Evolutionary conservation across 2,797 vertebrate species (phyloP).

Genomic region (Tympanoctomys barrerae): DNA sequence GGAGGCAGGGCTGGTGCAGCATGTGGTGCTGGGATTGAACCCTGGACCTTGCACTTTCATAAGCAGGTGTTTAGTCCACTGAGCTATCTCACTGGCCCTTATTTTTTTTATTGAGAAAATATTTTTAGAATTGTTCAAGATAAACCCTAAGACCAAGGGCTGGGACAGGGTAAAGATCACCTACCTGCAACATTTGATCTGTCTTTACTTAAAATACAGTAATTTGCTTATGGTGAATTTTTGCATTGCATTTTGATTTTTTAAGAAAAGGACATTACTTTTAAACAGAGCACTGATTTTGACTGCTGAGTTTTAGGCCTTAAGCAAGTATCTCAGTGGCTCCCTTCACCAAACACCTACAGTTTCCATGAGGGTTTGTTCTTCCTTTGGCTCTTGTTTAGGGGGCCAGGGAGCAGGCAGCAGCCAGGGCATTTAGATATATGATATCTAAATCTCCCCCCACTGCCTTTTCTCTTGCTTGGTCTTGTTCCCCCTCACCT

Average conservation of each 20-base stretch:
- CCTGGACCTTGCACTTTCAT: too few species aligned
- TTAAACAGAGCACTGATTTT: not conserved
- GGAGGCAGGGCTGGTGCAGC: too few species aligned
- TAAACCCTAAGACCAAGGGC: not conserved
- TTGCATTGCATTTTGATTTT: not conserved
- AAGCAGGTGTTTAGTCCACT: too few species aligned
- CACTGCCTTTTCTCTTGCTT: not conserved
- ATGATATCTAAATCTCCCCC: too few species aligned
- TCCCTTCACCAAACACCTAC: not conserved
- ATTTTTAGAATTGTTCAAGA: not conserved
- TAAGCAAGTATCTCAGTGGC: not conserved
- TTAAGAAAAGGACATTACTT: not conserved
- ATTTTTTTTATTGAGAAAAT: not conserved
- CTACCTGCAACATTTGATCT: not conserved
- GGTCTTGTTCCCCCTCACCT: accelerated
- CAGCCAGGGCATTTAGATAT: not conserved
- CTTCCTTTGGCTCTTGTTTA: not conserved
- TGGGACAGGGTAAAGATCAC: not conserved
- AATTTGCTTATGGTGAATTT: not conserved
- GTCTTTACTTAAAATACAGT: not conserved
- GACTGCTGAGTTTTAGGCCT: not conserved
- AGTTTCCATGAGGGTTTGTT: not conserved
- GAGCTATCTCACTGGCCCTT: not conserved
- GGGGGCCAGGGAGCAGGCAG: too few species aligned
- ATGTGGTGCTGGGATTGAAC: too few species aligned